Percentiles rank a stretch among this genome's conserved stretches.
These are phyloP conservation scores for Alosa alosa DNA, from an alignment of 2,113 vertebrate species.

Conservation along the genomic window DNA sequence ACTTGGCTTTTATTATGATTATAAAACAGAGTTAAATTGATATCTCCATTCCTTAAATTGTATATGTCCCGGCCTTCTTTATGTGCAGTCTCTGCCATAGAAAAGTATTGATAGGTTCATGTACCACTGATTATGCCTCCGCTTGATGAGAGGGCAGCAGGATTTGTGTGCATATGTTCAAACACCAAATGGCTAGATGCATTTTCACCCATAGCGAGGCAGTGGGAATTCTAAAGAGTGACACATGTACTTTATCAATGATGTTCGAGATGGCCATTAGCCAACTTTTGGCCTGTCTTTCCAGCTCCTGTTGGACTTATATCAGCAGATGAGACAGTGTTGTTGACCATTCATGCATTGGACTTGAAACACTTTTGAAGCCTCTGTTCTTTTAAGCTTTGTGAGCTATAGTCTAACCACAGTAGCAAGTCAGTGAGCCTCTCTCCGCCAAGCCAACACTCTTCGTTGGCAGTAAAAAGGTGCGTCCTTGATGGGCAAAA, in stretches of 20 bases:
- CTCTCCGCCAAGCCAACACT: constrained; percentile 36
- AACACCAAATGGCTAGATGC: background rate
- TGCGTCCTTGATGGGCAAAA: constrained; percentile 55
- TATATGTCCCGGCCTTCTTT: constrained; percentile 81
- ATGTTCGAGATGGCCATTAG: background rate
- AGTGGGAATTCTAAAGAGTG: background rate
- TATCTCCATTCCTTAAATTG: constrained; percentile 77
- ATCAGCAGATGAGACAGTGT: constrained; percentile 32
- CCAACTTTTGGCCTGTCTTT: constrained; percentile 29
- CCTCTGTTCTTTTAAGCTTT: constrained; percentile 24
- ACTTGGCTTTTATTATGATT: constrained; percentile 79
- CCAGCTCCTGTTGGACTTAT: constrained; percentile 15
- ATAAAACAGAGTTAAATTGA: constrained; percentile 58
- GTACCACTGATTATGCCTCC: background rate
- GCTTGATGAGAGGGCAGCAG: background rate
- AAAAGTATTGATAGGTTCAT: constrained; percentile 75
- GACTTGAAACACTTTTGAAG: constrained; percentile 32
- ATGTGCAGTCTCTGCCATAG: constrained; percentile 88
- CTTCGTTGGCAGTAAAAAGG: constrained; percentile 23
- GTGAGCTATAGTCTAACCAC: background rate
- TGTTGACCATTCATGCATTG: constrained; percentile 25
- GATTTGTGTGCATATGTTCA: background rate
- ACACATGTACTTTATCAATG: background rate
- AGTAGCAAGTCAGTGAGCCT: constrained; percentile 31
- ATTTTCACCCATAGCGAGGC: background rate